phyloP scores from a whole-genome alignment of 2,113 vertebrate genomes.

The Semnopithecus entellus region DNA sequence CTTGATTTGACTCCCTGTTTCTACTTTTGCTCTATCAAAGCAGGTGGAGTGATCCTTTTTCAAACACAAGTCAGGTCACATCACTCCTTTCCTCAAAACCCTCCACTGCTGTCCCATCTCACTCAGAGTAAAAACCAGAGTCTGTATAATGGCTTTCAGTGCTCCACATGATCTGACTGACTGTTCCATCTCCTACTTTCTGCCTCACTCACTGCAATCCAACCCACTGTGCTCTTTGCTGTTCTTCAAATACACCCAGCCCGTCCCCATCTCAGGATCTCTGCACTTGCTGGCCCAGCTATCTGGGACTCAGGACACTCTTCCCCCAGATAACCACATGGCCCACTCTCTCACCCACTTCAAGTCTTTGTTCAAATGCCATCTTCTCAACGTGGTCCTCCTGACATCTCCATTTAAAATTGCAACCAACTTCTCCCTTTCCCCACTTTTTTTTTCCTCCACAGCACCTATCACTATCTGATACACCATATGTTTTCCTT shows the following conservation, averaged over 20 bases:
- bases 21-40: background rate
- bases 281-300: background rate
- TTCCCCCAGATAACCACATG: background rate
- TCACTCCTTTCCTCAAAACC: background rate
- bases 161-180: background rate
- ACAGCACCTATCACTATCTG: background rate
- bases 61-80: background rate
- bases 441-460: background rate
- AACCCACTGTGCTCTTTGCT: background rate
- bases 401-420: background rate
- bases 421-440: background rate
- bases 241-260: background rate
- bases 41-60: background rate
- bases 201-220: background rate
- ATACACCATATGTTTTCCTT: background rate
- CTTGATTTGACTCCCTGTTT: background rate
- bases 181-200: background rate
- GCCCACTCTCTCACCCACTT: background rate
- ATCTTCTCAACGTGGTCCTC: background rate
- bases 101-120: background rate
- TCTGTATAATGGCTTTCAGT: background rate
- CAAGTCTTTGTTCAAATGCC: background rate
- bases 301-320: too few species aligned
- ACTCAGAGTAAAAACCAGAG: background rate
- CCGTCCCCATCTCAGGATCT: background rate